Percentiles rank a stretch among this genome's conserved stretches.
Evolutionary conservation across 2,888 invertebrate species (phyloP).

Genomic region (Drosophila monieri): DNA sequence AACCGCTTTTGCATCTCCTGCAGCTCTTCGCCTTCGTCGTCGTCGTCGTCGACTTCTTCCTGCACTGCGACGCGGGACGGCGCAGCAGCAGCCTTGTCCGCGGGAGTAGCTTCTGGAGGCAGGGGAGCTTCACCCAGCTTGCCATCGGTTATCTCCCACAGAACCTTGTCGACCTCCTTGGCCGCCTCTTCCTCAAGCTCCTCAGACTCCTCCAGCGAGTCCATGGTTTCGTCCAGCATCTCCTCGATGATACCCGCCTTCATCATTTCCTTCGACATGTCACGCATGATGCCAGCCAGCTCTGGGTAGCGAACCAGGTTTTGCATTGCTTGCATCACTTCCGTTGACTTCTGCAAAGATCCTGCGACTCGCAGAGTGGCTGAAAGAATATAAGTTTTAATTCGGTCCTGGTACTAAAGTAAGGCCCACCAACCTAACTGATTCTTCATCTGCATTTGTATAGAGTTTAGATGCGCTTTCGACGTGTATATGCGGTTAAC

Average conservation of each 20-base stretch:
- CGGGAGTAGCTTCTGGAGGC: slow-evolving; percentile 88
- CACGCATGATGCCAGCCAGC: slow-evolving; percentile 97
- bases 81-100: slow-evolving; percentile 85
- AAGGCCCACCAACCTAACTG: slow-evolving; percentile 90
- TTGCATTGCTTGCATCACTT: slow-evolving; percentile 99
- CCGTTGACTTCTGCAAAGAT: slow-evolving; percentile 96
- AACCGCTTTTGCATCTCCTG: slow-evolving; percentile 96
- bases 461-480: slow-evolving; percentile 98
- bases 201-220: slow-evolving; percentile 95
- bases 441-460: slow-evolving; percentile 98
- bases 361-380: slow-evolving; percentile 98
- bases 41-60: slow-evolving; percentile 83
- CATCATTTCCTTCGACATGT: slow-evolving; percentile 99
- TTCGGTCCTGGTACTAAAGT: background rate
- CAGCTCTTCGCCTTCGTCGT: slow-evolving; percentile 91
- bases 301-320: slow-evolving; percentile 95
- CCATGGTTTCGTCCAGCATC: slow-evolving; percentile 98
- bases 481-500: slow-evolving; percentile 96
- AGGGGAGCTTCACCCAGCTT: slow-evolving; percentile 96
- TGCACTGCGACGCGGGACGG: slow-evolving; percentile 76
- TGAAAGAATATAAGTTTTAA: slow-evolving; percentile 80
- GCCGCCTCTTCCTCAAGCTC: slow-evolving; percentile 98
- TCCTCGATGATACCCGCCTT: slow-evolving; percentile 99
- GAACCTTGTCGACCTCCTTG: slow-evolving; percentile 95
- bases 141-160: slow-evolving; percentile 96